A percentile compares a stretch with the other conserved stretches of the same genome.
Evolutionary conservation across 2,113 vertebrate genomes (phyloP).

Genomic region (Cebidichthys violaceus): DNA sequence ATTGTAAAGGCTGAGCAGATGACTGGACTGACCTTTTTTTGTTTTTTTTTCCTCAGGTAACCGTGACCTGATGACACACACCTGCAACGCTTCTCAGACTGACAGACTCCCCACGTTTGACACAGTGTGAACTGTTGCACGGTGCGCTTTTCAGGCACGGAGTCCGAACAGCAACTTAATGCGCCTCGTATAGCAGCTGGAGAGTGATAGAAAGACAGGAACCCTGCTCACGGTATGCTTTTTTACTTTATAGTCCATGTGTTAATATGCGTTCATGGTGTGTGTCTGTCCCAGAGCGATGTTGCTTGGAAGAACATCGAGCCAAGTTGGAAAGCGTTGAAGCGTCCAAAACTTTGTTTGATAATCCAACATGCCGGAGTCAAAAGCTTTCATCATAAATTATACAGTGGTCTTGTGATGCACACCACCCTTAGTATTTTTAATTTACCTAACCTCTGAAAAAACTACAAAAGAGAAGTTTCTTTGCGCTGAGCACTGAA

Average conservation of each 20-base stretch:
- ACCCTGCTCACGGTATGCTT: constrained; percentile 5
- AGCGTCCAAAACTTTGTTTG: too few species aligned
- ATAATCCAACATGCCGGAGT: neutral
- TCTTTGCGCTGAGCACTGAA: constrained; percentile 6
- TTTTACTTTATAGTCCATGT: too few species aligned
- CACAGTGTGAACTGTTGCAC: neutral
- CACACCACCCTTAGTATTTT: neutral
- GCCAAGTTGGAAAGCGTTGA: neutral
- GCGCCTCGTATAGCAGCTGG: constrained; percentile 8
- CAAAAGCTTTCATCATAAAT: neutral
- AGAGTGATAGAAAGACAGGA: constrained; percentile 1
- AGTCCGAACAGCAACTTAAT: constrained; percentile 36
- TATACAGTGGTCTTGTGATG: neutral
- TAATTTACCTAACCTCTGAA: neutral
- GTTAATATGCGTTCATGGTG: neutral
- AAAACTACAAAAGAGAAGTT: neutral
- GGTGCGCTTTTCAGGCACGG: constrained; percentile 37
- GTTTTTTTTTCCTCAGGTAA: constrained; percentile 75
- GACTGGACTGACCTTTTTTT: constrained; percentile 75
- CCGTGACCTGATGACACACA: constrained; percentile 9
- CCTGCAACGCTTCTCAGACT: neutral
- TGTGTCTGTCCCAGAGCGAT: neutral
- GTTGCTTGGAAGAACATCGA: neutral
- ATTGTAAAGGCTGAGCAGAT: constrained; percentile 64
- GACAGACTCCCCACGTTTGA: constrained; percentile 12